Conservation (phyloP, 2,797 vertebrate genomes). For the Poecilia wingei region DNA sequence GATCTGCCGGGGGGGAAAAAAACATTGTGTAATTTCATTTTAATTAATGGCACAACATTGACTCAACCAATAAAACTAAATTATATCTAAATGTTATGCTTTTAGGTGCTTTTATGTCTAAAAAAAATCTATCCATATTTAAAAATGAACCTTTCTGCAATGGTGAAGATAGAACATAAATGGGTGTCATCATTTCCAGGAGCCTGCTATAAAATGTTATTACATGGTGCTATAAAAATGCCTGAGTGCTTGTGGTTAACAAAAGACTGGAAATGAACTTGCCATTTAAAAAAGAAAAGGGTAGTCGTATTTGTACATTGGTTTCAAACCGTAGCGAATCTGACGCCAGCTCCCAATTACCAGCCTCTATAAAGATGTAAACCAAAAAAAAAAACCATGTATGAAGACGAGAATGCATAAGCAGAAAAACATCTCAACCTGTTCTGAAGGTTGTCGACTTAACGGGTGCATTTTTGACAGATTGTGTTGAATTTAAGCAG, state of each 20-base stretch:
- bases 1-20: not conserved
- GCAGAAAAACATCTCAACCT: not conserved
- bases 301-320: slow-evolving; percentile 29
- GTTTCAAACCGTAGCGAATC: slow-evolving; percentile 21
- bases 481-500: slow-evolving; percentile 2
- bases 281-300: slow-evolving; percentile 28
- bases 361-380: slow-evolving; percentile 9
- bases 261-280: slow-evolving; percentile 49
- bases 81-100: slow-evolving; percentile 3
- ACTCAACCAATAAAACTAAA: slow-evolving; percentile 17
- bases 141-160: slow-evolving; percentile 30
- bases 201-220: slow-evolving; percentile 53
- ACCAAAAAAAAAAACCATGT: not conserved
- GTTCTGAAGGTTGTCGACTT: slow-evolving; percentile 14
- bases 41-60: slow-evolving; percentile 21
- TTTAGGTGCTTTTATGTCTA: slow-evolving; percentile 25
- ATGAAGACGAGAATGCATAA: slow-evolving; percentile 4
- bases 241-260: slow-evolving; percentile 39
- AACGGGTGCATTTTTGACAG: slow-evolving; percentile 27
- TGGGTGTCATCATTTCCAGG: slow-evolving; percentile 39
- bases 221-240: slow-evolving; percentile 55
- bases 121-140: slow-evolving; percentile 31
- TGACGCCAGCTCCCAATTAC: slow-evolving; percentile 2
- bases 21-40: slow-evolving; percentile 5
- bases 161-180: slow-evolving; percentile 36